Percentiles rank a stretch among this genome's conserved stretches.
Evolutionary conservation across 2,113 vertebrate genomes (phyloP).

Genomic region (Percina caprodes): DNA sequence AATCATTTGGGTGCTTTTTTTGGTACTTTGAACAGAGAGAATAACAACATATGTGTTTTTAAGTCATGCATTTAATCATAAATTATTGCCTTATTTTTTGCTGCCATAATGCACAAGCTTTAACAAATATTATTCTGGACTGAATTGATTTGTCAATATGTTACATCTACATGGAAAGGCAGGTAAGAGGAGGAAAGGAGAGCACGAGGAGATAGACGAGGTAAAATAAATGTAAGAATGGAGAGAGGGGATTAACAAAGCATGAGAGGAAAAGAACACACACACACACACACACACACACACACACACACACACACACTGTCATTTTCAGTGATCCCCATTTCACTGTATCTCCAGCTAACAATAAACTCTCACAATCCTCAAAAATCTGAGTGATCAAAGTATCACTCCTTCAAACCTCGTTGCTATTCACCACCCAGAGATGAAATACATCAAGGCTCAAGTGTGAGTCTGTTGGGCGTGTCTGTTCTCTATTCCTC

Average conservation of each 20-base stretch:
- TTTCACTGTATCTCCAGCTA: conserved; percentile 36
- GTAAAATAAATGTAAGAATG: not conserved
- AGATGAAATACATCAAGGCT: conserved; percentile 54
- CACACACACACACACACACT: conserved; percentile 21
- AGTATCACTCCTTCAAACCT: conserved; percentile 41
- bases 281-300: not conserved
- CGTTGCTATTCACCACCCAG: conserved; percentile 12
- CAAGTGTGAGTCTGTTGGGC: conserved; percentile 1
- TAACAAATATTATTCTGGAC: conserved; percentile 32
- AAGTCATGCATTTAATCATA: conserved; percentile 29
- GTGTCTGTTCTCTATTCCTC: not conserved
- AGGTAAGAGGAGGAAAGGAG: not conserved
- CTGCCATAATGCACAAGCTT: conserved; percentile 10
- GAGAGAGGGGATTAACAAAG: conserved; percentile 6
- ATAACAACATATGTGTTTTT: not conserved
- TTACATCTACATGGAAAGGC: conserved; percentile 2
- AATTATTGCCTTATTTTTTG: conserved; percentile 37
- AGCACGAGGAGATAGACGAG: not conserved
- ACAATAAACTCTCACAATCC: conserved; percentile 51
- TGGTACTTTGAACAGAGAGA: not conserved
- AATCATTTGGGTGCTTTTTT: not conserved
- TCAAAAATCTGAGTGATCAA: conserved; percentile 53
- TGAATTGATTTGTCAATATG: conserved; percentile 34
- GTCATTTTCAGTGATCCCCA: conserved; percentile 22
- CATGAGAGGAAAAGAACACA: conserved; percentile 10